Conservation (phyloP, 1,140 invertebrate genomes). For the Eriocheir sinensis region DNA sequence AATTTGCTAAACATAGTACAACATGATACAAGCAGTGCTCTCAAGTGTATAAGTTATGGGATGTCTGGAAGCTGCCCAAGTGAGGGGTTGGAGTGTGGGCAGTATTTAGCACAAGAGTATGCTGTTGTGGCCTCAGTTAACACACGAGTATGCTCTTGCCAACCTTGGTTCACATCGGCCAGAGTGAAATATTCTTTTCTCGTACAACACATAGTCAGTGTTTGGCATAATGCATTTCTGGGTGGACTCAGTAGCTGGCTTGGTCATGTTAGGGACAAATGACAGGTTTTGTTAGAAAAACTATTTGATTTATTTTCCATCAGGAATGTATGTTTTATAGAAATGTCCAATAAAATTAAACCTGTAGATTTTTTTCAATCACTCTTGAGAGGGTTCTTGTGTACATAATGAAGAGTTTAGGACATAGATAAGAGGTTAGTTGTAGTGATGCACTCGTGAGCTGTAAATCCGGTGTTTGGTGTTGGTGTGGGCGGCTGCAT, state of each 20-base stretch:
- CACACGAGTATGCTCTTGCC: too few species aligned
- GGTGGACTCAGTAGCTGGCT: not conserved
- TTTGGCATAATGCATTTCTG: too few species aligned
- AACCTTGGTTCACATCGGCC: too few species aligned
- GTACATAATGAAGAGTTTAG: not conserved
- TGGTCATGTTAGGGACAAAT: not conserved
- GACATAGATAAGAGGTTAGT: not conserved
- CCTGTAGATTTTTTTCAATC: not conserved
- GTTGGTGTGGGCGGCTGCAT: too few species aligned
- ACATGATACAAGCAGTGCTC: not conserved
- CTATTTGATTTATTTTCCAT: constrained; percentile 55
- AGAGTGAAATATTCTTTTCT: too few species aligned
- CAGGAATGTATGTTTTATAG: constrained; percentile 62
- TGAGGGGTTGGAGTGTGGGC: not conserved
- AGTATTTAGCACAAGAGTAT: too few species aligned
- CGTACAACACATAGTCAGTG: too few species aligned
- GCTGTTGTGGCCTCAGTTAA: too few species aligned
- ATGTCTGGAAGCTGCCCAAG: not conserved
- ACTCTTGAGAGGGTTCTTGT: not conserved
- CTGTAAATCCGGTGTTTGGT: too few species aligned
- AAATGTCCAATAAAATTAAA: constrained; percentile 60
- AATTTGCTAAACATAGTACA: not conserved
- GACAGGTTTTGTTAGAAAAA: not conserved
- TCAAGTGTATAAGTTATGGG: not conserved
- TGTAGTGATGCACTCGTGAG: not conserved